Evolutionary conservation across 2,113 vertebrate species (phyloP), one percentile per base, ranked within the genome.

Genomic region (Nematolebias whitei): DNA sequence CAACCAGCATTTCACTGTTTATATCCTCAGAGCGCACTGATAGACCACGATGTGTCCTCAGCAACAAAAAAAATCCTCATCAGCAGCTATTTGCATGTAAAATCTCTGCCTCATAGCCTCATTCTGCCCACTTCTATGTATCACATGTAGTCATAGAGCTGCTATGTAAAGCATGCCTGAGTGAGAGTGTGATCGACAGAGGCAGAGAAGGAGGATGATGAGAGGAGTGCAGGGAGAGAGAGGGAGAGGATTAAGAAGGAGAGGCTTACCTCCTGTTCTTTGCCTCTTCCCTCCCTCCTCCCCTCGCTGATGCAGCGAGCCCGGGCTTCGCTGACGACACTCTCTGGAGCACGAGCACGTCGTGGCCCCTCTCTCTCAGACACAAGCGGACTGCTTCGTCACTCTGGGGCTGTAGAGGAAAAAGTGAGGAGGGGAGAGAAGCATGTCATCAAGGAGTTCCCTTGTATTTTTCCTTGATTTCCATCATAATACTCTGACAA

Each of bases 331-430:
- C 82, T 94, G 94, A 92, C 89, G 85, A 93, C 92, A 93, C 92
- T 85, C 92, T 96, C 93, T 91, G 95, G 92, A 96, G 92, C 85
- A 96, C 92, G 85, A 96, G 92, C 79, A 95, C 93, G 40, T 90
- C 90, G 84, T 78, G 93, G 91, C 94, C 94, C 72, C 91, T 87
- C 90, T 95, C 95, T 80, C 89, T 92, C 76, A 94, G 83, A 90
- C 92, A 90, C 78, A 94, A 72, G 0, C 91, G 93, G 56, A 87
- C 87, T 87, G 92, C 94, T 89, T 94, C 95, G 86, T 94, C 95
- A 92, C 93, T 92, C 86, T 83, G 94, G 87, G 80, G 68, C 88
- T 85, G 83, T 5, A 10, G 32, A 66, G 61, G 63, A 71, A 74
- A 66, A 68, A 65, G 24, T 8, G 68, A 12, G 58, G 49, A 18